Base-by-base conservation (phyloP, 2,888 invertebrate species). In the Sepiola atlantica region DNA sequence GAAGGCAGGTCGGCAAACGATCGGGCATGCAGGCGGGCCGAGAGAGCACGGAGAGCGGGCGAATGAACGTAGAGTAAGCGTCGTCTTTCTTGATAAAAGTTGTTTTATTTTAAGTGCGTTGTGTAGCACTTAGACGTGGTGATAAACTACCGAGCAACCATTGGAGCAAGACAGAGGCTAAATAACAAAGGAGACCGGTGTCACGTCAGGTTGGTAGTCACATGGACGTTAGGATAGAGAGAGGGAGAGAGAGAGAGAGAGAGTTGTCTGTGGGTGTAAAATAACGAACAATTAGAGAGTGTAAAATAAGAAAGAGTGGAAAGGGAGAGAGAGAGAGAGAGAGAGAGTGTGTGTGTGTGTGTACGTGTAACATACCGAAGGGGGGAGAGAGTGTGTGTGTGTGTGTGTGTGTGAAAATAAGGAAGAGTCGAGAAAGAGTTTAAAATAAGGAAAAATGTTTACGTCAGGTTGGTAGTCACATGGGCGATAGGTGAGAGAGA, bases 51-150 rank as follows among this genome's bases (percentile, higher is more conserved):
- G 77, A n/a, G 77, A 77, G 77, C 77, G 77, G 77, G 77, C 77
- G 77, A 77, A 77, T 77, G 77, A 77, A 77, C 77, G 77, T n/a
- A n/a, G 32, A 77, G 77, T 77, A 77, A 77, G 77, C 77, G 77
- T 77, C n/a, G 77, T 77, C n/a, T 77, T n/a, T n/a, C 77, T 77
- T 77, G 77, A 77, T 77, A 77, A 77, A 77, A 77, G 77, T 77
- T 77, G 77, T 77, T 77, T 77, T 77, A 77, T 77, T 77, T 77
- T 77, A 77, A 77, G 77, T 77, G 77, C n/a, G 77, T 77, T 77
- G 77, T 77, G 77, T 77, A 77, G 77, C 77, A 77, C 77, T 77
- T 77, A 77, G 77, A 14, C 77, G 77, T 77, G 16, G 32, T 77
- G 77, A 77, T 77, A 77, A 77, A 77, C 77, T 77, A 77, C n/a